Base-by-base conservation (phyloP, 2,113 vertebrate species). In the Panthera leo region DNA sequence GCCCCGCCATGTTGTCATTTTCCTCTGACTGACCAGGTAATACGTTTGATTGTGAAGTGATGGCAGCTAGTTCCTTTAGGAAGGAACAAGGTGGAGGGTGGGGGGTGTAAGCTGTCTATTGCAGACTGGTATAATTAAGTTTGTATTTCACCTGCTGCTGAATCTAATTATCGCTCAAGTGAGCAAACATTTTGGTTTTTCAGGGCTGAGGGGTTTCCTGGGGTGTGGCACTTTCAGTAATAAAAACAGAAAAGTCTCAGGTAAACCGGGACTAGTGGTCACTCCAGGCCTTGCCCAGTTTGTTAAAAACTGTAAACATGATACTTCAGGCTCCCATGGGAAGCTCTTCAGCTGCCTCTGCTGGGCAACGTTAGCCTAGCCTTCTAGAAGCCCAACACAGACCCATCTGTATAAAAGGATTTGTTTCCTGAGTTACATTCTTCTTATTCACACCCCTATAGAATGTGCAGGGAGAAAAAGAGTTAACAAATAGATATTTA, bases 401-500 rank as follows among this genome's bases (percentile, higher is more conserved):
- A 23, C n/a, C 53, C 13, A 39, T 80, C 36, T 90, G 8, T 14
- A 27, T 39, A 14, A 76, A 8, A 15, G 29, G 9, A 65, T 6
- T 80, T 14, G 5, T 65, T 63, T 79, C 63, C n/a, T 31, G 10
- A 51, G 6, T 13, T 61, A 5, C 3, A 4, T 36, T 92, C 55
- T 94, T 94, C 45, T 85, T 13, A 45, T 34, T 92, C 48, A 51
- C 1, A 79, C 3, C 7, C 2, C 18, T 18, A 45, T 19, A 36
- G 75, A 76, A 89, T 97, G 65, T 94, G 10, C 91, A 92, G 23
- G 87, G 29, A 71, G 45, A 75, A 95, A 78, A 97, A 53, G 63
- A 92, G 76, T 84, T 95, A 95, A 97, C 63, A 65, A 96, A 85
- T 55, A 80, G 80, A 55, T 91, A 84, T 87, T 97, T 96, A 94